Conservation (phyloP, 2,113 vertebrate genomes). For the Grantiella picta region DNA sequence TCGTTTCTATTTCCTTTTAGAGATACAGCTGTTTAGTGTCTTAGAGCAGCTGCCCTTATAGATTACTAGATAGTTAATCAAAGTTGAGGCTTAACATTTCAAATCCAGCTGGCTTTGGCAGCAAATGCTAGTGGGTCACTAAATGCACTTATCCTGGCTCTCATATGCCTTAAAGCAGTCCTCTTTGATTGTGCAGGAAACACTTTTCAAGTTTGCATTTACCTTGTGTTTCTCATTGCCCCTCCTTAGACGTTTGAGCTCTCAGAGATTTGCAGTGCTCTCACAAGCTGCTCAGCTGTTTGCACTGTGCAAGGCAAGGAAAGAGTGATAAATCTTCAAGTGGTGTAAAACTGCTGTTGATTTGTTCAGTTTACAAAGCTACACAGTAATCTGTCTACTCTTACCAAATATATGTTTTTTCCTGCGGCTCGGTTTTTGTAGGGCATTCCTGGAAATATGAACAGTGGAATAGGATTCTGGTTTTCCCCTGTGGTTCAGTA, state of each 20-base stretch:
- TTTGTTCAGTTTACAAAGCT: neutral
- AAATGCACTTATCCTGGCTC: neutral
- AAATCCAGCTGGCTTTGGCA: conserved; percentile 3
- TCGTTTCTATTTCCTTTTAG: neutral
- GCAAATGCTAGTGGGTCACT: neutral
- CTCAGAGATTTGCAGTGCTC: neutral
- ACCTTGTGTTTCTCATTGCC: neutral
- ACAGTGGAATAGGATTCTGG: neutral
- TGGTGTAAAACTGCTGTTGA: neutral
- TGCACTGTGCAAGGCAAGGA: neutral
- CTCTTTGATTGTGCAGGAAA: neutral
- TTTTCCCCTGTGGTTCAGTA: neutral
- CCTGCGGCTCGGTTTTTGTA: neutral
- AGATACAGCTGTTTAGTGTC: neutral
- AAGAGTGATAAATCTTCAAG: neutral
- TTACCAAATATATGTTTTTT: neutral
- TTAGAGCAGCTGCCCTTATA: neutral
- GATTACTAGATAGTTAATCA: neutral
- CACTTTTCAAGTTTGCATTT: neutral
- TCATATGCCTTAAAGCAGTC: neutral
- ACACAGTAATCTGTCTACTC: neutral
- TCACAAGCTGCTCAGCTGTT: neutral
- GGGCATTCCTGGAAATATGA: neutral
- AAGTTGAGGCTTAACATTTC: neutral
- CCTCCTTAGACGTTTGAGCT: neutral